Evolutionary conservation across 2,113 vertebrate species (phyloP).

Genomic region (Guaruba guarouba): DNA sequence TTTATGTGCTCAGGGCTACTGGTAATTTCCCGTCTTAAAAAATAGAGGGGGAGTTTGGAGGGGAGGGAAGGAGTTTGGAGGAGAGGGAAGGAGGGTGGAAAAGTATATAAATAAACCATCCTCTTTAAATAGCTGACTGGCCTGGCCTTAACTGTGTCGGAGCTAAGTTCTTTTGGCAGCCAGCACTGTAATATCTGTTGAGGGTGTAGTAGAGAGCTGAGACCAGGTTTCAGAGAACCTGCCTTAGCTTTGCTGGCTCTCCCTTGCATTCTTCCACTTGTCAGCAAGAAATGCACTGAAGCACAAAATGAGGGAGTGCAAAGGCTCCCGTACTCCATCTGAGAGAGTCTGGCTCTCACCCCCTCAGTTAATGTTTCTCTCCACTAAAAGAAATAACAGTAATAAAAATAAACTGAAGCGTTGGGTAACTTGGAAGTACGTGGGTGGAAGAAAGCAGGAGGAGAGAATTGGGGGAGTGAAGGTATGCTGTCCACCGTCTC

Average conservation of each 20-base stretch:
- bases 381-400: neutral
- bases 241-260: neutral
- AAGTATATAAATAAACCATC: slow-evolving; percentile 2
- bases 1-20: neutral
- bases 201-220: neutral
- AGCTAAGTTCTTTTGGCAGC: neutral
- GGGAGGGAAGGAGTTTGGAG: neutral
- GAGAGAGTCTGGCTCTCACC: neutral
- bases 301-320: neutral
- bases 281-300: slow-evolving; percentile 4
- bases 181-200: neutral
- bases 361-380: neutral
- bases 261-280: neutral
- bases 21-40: neutral
- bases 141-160: neutral
- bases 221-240: neutral
- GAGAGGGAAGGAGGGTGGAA: neutral
- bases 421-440: neutral
- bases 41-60: neutral
- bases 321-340: neutral
- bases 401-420: neutral
- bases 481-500: neutral
- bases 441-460: neutral
- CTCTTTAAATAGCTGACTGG: slow-evolving; percentile 36
- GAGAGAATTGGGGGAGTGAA: neutral